Base-by-base conservation (phyloP, 2,888 invertebrate species). In the Helleia helle region DNA sequence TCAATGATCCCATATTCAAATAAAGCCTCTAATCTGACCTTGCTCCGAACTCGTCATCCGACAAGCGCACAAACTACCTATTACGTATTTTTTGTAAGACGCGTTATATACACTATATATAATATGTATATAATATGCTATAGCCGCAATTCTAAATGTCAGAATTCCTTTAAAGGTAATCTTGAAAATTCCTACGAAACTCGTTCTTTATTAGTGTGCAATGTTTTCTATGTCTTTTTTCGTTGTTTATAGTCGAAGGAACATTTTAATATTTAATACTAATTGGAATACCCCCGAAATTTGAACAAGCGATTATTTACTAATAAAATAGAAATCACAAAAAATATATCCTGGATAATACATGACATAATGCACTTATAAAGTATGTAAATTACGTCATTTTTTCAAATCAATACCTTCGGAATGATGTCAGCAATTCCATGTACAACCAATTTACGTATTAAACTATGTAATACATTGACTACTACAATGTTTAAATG, bases 111-210 rank as follows among this genome's bases (percentile, higher is more conserved):
- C 5, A 15, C 15, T 15, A 15, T 3, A 15, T 15, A 15, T 15
- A 15, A 15, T 15, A 15, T 15, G n/a, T n/a, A n/a, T n/a, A 4
- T 22, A 22, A 18, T 4, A 18, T 3, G 5, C 5, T 18, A 7
- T 6, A 17, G 12, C 8, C 17, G 11, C 11, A 17, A 9, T 34
- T 18, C 18, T 7, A 34, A 34, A 34, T 22, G 34, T 22, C 34
- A 22, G 22, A 34, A 4, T 12, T 18, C 22, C 34, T 13, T 34
- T 22, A 34, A 34, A 34, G 18, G 34, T 34, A 22, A 34, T 34
- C 34, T 18, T 17, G 18, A 34, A 34, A 34, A 34, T 34, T 34
- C 34, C 34, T 22, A 17, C 6, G 22, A 31, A 31, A 34, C 34
- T 12, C 6, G 34, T 34, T 34, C 12, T 34, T 34, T 22, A 34